Conservation (phyloP, 1,140 invertebrate genomes). For the Cheumatopsyche charites region DNA sequence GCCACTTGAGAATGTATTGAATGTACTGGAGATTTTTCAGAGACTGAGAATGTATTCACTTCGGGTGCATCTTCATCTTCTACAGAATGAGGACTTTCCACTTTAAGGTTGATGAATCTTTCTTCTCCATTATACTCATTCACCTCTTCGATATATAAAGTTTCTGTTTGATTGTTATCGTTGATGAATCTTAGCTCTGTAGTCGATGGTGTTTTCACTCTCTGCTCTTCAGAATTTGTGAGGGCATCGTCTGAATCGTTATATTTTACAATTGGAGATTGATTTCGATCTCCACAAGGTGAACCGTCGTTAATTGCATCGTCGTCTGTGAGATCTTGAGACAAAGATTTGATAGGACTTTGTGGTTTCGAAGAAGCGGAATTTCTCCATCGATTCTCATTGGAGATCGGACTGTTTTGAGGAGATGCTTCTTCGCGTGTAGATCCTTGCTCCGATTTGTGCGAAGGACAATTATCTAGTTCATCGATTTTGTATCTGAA, state of each 20-base stretch:
- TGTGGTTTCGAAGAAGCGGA: neutral
- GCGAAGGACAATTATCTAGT: conserved; percentile 36
- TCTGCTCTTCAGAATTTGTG: conserved; percentile 14
- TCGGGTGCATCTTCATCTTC: conserved; percentile 15
- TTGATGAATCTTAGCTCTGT: conserved; percentile 39
- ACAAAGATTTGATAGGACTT: neutral
- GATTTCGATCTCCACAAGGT: neutral
- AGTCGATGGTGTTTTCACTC: conserved; percentile 32
- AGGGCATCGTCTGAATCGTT: conserved; percentile 28
- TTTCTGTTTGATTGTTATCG: conserved; percentile 26
- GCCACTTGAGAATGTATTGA: conserved; percentile 22
- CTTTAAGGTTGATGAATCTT: conserved; percentile 44
- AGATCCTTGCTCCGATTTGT: conserved; percentile 38
- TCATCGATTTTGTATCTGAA: conserved; percentile 46
- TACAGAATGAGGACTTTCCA: conserved; percentile 40
- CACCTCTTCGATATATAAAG: conserved; percentile 28
- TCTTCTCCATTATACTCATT: conserved; percentile 40
- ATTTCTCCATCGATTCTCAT: conserved; percentile 15
- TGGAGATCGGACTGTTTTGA: conserved; percentile 14
- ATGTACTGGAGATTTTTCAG: conserved; percentile 25
- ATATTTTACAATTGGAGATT: conserved; percentile 18
- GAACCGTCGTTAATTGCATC: neutral
- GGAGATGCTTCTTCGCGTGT: conserved; percentile 20
- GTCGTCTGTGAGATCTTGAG: conserved; percentile 12
- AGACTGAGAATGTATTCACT: neutral